Percentiles rank a stretch among this genome's conserved stretches.
Conservation (phyloP, 2,888 invertebrate species). For the Oxystoma pomonae region DNA sequence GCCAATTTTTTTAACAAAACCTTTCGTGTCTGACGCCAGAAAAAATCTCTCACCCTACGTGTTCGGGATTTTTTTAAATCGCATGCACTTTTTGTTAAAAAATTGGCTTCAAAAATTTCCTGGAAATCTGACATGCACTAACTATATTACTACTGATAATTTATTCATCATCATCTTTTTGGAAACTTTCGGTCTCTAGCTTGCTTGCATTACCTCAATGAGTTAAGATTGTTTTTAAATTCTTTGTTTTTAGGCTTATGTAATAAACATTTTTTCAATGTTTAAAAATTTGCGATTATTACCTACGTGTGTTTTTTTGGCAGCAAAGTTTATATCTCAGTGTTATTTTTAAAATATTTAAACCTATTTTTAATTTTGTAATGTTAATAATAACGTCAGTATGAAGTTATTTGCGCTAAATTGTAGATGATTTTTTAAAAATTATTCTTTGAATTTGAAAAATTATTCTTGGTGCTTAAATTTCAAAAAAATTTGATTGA, state of each 20-base stretch:
- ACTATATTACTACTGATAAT: too few species aligned
- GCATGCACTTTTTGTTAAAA: neutral
- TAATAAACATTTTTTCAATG: neutral
- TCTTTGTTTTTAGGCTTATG: neutral
- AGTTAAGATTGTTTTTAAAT: neutral
- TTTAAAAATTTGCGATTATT: conserved; percentile 2
- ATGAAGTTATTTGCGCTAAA: conserved; percentile 23
- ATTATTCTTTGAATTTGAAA: too few species aligned
- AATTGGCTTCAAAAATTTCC: too few species aligned
- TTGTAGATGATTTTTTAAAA: neutral
- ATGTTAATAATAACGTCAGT: conserved; percentile 17
- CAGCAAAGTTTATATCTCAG: conserved; percentile 18
- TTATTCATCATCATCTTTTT: too few species aligned
- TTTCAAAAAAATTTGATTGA: too few species aligned
- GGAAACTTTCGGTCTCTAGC: too few species aligned
- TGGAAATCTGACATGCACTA: too few species aligned
- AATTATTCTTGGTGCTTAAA: too few species aligned
- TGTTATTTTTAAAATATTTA: conserved; percentile 26
- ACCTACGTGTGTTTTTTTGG: conserved; percentile 22
- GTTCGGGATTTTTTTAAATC: conserved; percentile 1
- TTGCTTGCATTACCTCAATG: neutral
- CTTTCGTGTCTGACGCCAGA: too few species aligned
- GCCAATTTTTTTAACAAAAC: too few species aligned
- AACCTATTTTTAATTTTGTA: conserved; percentile 23
- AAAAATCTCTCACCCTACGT: too few species aligned